These are phyloP conservation scores for Spea hammondii DNA, from an alignment of 2,797 vertebrate species.

Conservation along the genomic window DNA sequence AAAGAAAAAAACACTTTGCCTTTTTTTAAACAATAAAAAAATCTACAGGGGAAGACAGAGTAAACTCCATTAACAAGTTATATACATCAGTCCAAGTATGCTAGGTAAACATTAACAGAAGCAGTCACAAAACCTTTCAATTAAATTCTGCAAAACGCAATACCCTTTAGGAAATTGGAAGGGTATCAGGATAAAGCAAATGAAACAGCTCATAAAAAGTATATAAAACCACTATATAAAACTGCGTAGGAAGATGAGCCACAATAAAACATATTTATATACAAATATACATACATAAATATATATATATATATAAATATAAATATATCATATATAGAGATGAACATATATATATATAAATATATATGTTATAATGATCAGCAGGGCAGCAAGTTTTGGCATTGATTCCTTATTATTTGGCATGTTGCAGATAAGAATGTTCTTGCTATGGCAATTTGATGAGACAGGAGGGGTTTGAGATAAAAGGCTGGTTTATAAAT, in stretches of 20 bases:
- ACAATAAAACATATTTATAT: neutral
- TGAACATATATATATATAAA: no score
- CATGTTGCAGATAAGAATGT: neutral
- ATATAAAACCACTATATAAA: neutral
- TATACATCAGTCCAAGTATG: slow-evolving; percentile 58
- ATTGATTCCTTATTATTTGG: neutral
- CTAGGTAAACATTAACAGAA: slow-evolving; percentile 59
- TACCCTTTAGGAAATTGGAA: neutral
- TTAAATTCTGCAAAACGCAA: neutral
- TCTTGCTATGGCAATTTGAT: neutral
- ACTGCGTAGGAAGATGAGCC: no score
- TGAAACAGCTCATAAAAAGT: slow-evolving; percentile 3
- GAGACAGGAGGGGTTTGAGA: neutral
- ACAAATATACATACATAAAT: neutral
- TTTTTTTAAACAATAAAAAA: slow-evolving; percentile 66
- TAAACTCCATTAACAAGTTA: slow-evolving; percentile 64
- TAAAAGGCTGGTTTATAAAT: neutral
- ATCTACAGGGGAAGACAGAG: slow-evolving; percentile 64
- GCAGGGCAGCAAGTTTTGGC: neutral
- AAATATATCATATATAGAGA: neutral
- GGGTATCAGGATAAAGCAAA: slow-evolving; percentile 2
- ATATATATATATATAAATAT: neutral
- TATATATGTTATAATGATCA: neutral
- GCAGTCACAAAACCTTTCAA: slow-evolving; percentile 31
- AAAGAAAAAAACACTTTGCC: slow-evolving; percentile 61